phyloP scores from a whole-genome alignment of 1,140 invertebrate species.

The Mercenaria mercenaria region DNA sequence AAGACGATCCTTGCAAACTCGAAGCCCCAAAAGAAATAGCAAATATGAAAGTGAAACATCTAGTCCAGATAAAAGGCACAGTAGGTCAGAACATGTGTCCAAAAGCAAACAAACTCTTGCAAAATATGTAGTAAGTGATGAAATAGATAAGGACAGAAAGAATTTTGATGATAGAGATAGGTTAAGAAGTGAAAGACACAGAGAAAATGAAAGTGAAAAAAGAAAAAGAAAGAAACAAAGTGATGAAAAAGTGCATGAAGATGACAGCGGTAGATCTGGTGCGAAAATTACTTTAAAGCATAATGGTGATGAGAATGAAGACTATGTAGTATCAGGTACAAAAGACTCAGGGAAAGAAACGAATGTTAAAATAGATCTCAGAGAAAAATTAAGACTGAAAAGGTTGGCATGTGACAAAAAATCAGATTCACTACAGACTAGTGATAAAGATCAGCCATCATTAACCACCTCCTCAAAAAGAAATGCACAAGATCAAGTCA shows the following conservation, averaged over 20 bases:
- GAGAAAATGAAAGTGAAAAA: background rate
- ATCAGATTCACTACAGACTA: background rate
- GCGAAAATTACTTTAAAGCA: no score
- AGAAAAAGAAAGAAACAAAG: background rate
- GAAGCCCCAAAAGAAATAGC: background rate
- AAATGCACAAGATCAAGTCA: background rate
- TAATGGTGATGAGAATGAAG: no score
- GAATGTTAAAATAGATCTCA: background rate
- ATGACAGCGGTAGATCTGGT: no score
- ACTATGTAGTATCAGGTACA: background rate
- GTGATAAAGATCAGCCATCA: background rate
- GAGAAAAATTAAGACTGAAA: slow-evolving; percentile 34
- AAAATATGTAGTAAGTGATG: background rate
- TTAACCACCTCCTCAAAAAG: background rate
- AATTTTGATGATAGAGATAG: background rate
- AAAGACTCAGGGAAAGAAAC: background rate
- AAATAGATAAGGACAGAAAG: background rate
- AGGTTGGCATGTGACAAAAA: background rate
- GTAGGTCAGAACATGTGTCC: background rate
- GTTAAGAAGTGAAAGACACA: background rate
- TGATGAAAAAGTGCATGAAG: background rate
- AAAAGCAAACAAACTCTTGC: background rate
- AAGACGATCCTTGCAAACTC: no score
- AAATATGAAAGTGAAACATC: background rate
- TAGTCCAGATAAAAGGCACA: background rate